Base-by-base conservation (phyloP, 2,797 vertebrate species). In the Typhlichthys eigenmanni region DNA sequence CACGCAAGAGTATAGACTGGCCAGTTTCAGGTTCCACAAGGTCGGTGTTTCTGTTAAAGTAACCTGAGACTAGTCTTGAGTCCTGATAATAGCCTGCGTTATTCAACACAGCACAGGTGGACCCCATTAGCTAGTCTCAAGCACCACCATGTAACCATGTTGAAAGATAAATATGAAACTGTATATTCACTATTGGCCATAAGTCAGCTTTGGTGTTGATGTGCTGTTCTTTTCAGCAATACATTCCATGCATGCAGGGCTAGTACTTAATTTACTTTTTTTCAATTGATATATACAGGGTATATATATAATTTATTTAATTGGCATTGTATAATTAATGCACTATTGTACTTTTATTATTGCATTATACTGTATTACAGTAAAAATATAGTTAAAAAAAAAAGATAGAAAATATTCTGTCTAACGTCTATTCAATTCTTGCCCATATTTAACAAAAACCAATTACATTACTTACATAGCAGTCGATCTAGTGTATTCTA, bases 41-140 rank as follows among this genome's bases (percentile, higher is more conserved):
- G 66, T 62, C 57, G 55, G 80, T 66, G 60, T 52, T 61, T 76
- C 64, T 71, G 55, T 46, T 47, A 58, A 66, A 48, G 79, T 58
- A 74, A 84, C 72, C 7, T 55, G 73, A 90, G 63, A 61, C 64
- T 46, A 54, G 54, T 51, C 1, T 0, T 47, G 14, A 19, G 63
- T 51, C 56, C 74, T 73, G 71, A 76, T 75, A 75, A 75, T 69
- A 78, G 79, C 66, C 58, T 68, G 49, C 50, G 69, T 72, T 61
- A 68, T 70, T 80, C 74, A 66, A 74, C 71, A 68, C 62, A 50
- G 55, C 75, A 78, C 81, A 86, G 83, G 79, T 82, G 78, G 66
- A 55, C 52, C 56, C 34, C 52, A 9, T 48, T 56, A 12, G 52
- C 19, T 12, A 5, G 19, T 12, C 4, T 19, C 13, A 17, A 14